A percentile compares a stretch with the other conserved stretches of the same genome.
phyloP scores from a whole-genome alignment of 2,113 vertebrate species.

The Macroglossus sobrinus region DNA sequence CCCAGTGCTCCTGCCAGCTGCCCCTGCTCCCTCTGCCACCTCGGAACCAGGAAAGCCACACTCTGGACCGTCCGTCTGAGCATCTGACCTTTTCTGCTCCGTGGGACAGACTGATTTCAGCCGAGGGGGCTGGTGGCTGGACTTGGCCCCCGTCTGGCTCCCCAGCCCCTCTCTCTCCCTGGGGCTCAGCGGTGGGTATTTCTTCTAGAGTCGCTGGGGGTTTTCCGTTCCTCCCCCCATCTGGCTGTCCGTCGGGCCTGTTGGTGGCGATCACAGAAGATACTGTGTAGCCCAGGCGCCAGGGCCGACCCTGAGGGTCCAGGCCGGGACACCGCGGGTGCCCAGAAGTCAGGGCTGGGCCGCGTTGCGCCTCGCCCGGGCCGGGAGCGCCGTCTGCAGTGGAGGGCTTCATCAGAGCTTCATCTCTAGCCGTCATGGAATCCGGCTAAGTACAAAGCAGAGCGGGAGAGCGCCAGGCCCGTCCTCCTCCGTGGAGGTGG shows the following conservation, averaged over 20 bases:
- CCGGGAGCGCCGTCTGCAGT: not conserved
- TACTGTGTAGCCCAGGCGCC: fast-evolving
- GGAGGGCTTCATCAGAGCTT: not conserved
- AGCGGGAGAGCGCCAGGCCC: not conserved
- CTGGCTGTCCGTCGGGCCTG: not conserved
- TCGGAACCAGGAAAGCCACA: constrained; percentile 22
- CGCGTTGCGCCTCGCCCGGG: fast-evolving
- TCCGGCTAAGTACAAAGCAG: not conserved
- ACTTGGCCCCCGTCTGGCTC: not conserved
- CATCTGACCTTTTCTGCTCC: not conserved
- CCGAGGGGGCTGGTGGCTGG: not conserved
- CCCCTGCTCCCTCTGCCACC: not conserved
- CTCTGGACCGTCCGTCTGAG: not conserved
- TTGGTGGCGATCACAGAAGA: not conserved
- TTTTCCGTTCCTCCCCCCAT: not conserved
- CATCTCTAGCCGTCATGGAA: not conserved
- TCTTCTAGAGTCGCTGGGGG: not conserved
- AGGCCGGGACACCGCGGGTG: fast-evolving
- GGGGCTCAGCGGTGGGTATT: fast-evolving
- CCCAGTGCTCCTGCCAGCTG: not conserved
- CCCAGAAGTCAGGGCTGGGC: not conserved
- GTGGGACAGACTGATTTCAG: not conserved
- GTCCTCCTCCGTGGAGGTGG: not conserved
- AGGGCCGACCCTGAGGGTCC: not conserved
- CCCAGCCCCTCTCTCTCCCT: not conserved